phyloP scores from a whole-genome alignment of 1,140 invertebrate species.

The Hyles euphorbiae region DNA sequence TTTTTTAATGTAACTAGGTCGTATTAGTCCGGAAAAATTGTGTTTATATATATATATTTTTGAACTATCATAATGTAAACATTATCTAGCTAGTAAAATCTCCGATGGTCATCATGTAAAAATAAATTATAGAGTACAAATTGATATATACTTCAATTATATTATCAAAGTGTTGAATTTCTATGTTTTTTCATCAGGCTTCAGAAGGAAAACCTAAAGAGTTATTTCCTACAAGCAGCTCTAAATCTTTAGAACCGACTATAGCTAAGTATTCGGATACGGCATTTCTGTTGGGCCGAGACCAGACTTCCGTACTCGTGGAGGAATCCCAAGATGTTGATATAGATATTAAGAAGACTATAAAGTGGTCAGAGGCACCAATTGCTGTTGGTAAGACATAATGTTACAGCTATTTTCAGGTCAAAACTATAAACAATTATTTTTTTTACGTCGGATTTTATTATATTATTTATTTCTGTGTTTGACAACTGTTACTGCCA shows the following conservation, averaged over 20 bases:
- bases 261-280: conserved; percentile 84
- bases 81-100: no score
- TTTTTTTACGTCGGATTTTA: not conserved
- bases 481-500: not conserved
- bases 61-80: no score
- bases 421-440: not conserved
- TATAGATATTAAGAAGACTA: conserved; percentile 72
- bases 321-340: conserved; percentile 80
- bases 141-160: no score
- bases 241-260: conserved; percentile 86
- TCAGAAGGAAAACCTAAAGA: conserved; percentile 82
- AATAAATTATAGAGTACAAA: no score
- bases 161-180: no score
- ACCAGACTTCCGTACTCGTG: conserved; percentile 90
- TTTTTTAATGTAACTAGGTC: no score
- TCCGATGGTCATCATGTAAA: no score
- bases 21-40: no score
- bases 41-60: no score
- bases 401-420: not conserved
- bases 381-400: conserved; percentile 78
- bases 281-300: conserved; percentile 86
- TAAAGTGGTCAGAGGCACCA: conserved; percentile 91
- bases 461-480: not conserved
- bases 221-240: conserved; percentile 89
- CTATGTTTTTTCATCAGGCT: conserved; percentile 28